A percentile compares a stretch with the other conserved stretches of the same genome.
These are phyloP conservation scores for Eupelmus urozonus DNA, from an alignment of 2,888 invertebrate genomes.

Conservation along the genomic window DNA sequence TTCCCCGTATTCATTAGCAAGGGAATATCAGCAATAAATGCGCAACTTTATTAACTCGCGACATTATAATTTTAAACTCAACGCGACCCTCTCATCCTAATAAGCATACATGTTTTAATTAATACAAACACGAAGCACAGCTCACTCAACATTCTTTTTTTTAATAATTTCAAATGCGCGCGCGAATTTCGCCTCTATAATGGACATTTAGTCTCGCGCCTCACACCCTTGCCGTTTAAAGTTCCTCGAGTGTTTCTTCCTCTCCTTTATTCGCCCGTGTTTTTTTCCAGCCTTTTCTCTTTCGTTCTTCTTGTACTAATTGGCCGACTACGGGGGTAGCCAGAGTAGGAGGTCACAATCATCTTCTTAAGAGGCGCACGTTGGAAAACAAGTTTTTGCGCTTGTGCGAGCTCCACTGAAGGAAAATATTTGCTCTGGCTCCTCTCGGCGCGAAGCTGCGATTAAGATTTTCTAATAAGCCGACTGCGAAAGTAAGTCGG, in stretches of 20 bases:
- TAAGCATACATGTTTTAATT: too few species aligned
- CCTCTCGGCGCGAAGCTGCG: neutral
- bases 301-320: slow-evolving; percentile 32
- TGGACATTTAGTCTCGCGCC: slow-evolving; percentile 13
- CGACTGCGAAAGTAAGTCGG: too few species aligned
- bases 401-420: neutral
- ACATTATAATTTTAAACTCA: too few species aligned
- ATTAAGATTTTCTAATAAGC: neutral
- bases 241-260: slow-evolving; percentile 4
- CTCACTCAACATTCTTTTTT: too few species aligned
- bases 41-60: too few species aligned
- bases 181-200: slow-evolving; percentile 11
- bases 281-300: neutral
- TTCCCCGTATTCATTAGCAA: too few species aligned
- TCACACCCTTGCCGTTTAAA: neutral
- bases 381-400: slow-evolving; percentile 24
- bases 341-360: neutral
- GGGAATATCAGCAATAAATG: too few species aligned
- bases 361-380: slow-evolving; percentile 20
- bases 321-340: neutral
- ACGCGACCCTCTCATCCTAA: too few species aligned
- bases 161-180: too few species aligned
- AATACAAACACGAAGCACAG: too few species aligned
- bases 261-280: neutral
- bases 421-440: slow-evolving; percentile 26